Base-by-base conservation (phyloP, 2,888 invertebrate species). In the Coenonympha arcania region DNA sequence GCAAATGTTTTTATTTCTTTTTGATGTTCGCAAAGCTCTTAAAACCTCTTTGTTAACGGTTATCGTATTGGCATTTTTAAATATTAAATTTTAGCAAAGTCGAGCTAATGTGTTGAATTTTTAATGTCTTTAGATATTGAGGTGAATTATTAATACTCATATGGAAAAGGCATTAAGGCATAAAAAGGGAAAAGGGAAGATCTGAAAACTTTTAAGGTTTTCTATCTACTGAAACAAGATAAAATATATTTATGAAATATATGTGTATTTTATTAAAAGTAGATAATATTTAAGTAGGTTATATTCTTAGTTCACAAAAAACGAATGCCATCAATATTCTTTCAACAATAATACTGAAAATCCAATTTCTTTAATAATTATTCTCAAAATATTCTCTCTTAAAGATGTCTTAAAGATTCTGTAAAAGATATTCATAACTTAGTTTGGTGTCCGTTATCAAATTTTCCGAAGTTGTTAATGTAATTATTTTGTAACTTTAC, bases 401-500 rank as follows among this genome's bases (percentile, higher is more conserved):
- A n/a, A n/a, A n/a, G n/a, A n/a, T n/a, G n/a, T n/a, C n/a, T n/a
- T 20, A 6, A 20, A 37, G 20, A 37, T 37, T 22, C 8, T 22
- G 22, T 20, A 37, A 37, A 20, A 37, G 37, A 20, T 37, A 37
- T 11, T 13, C 20, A 13, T 13, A 36, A 39, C 37, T 42, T 31
- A 43, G 43, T 39, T 31, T 37, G 49, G 37, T 43, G 43, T 43
- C 36, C 41, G 33, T 49, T 46, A 46, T 45, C 40, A 49, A 44
- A 44, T 49, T 49, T 30, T 44, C 43, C 18, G 22, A 49, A 49
- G 30, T 49, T 55, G 47, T 52, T 47, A 48, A 44, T 50, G 50
- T 48, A 49, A 55, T 56, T 54, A 56, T 57, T 52, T 53, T 54
- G 55, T 52, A 49, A 49, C 43, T 44, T 31, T 42, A 6, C 11